phyloP scores from a whole-genome alignment of 2,888 invertebrate genomes.

The Drosophila prostipennis region DNA sequence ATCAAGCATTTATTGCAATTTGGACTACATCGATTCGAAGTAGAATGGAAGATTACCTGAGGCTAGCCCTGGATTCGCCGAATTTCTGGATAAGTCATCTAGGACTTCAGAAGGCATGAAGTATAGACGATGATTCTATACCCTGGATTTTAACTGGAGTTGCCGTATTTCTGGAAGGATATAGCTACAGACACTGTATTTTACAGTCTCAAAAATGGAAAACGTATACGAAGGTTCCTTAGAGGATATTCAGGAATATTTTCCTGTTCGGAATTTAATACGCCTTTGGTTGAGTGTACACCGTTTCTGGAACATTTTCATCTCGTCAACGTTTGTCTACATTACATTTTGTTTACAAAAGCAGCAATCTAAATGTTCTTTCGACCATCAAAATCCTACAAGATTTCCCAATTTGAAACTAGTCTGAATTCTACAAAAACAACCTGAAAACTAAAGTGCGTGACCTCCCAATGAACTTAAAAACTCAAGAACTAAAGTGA shows the following conservation, averaged over 20 bases:
- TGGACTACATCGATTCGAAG: too few relatives aligned
- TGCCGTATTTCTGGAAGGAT: background rate
- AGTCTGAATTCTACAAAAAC: background rate
- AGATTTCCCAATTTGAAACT: background rate
- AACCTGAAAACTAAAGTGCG: slow-evolving; percentile 4
- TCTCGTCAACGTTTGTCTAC: background rate
- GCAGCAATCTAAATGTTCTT: background rate
- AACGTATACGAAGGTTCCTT: background rate
- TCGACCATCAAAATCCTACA: slow-evolving; percentile 5
- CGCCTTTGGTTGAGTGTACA: background rate
- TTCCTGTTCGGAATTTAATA: background rate
- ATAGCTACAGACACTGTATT: background rate
- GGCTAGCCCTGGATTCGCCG: background rate
- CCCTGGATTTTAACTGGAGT: background rate
- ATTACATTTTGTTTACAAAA: slow-evolving; percentile 3
- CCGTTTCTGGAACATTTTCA: background rate
- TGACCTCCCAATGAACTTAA: slow-evolving; percentile 5
- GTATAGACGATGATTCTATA: background rate
- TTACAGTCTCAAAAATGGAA: background rate
- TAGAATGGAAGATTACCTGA: background rate
- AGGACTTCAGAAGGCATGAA: background rate
- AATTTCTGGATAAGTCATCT: background rate
- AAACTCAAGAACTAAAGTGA: slow-evolving; percentile 5
- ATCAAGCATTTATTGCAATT: background rate
- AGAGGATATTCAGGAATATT: background rate